Evolutionary conservation across 2,797 vertebrate genomes (phyloP).

Genomic region (Acridotheres tristis): DNA sequence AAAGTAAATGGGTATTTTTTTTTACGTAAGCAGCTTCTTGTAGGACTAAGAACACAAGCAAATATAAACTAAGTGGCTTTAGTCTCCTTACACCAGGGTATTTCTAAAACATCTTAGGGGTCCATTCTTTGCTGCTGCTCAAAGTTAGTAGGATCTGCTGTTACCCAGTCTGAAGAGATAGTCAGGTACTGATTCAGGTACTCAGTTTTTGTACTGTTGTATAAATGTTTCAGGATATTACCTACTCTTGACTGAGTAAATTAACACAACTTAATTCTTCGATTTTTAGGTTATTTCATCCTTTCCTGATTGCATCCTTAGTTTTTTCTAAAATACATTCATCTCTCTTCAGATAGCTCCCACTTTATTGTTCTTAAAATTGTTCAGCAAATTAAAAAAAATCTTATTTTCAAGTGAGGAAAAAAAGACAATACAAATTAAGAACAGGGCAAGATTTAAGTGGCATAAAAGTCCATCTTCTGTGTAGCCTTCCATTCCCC

Average conservation of each 20-base stretch:
- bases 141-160: background rate
- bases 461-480: background rate
- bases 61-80: background rate
- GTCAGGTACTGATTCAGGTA: background rate
- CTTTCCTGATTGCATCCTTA: background rate
- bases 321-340: background rate
- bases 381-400: background rate
- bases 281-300: background rate
- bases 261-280: background rate
- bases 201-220: background rate
- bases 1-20: background rate
- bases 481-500: background rate
- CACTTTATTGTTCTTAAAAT: background rate
- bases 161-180: background rate
- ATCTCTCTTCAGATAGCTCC: background rate
- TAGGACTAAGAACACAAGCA: background rate
- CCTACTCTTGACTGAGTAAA: background rate
- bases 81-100: background rate
- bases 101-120: background rate
- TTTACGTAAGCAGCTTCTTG: background rate
- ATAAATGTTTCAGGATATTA: background rate
- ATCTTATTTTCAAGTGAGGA: background rate
- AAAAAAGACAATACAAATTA: background rate
- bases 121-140: background rate
- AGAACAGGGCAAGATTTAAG: background rate